Evolutionary conservation across 2,797 vertebrate genomes (phyloP), one percentile per base, ranked within the genome.

Genomic region (Apodemus agrarius): DNA sequence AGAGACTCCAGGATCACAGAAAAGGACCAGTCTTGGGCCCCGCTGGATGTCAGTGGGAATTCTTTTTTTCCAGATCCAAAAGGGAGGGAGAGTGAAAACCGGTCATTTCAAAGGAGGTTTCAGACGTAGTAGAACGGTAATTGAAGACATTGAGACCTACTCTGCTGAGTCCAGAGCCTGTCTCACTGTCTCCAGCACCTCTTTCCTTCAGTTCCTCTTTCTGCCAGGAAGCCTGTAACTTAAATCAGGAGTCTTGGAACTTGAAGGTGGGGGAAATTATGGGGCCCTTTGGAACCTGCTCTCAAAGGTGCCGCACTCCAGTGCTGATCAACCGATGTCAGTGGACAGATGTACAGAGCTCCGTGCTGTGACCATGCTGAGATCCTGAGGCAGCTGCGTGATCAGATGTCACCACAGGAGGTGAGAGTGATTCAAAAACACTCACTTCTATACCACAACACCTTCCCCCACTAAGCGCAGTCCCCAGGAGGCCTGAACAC

Each of bases 381-480:
- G 49, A 31, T 10, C 29, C 13, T 0, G 13, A 43, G 63, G 37
- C 57, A n/a, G 40, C 54, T 49, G 26, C 49, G 21, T 10, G 79
- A 43, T 37, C 37, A 21, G 5, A 2, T 34, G 34, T 82, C 11
- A 3, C 22, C 24, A 54, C 49, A 52, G 0, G 1, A 37, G 4
- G 24, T 22, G 46, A 26, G 10, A 16, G 46, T 17, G 19, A 74
- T 54, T 61, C 9, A 24, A 79, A 37, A 76, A 59, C 49, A 19
- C 8, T 75, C 2, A 11, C 37, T 8, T 88, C 85, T 89, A 65
- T 37, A 19, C 5, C 3, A 34, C 31, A 79, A 22, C 57, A 31
- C 13, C 26, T 43, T 22, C 7, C 46, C 21, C 9, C 0, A 1
- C 16, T 37, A 61, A 1, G 4, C 0, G 29, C 16, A 24, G 16